These are phyloP conservation scores for Flexamia atlantica DNA, from an alignment of 2,888 invertebrate species.

Conservation along the genomic window DNA sequence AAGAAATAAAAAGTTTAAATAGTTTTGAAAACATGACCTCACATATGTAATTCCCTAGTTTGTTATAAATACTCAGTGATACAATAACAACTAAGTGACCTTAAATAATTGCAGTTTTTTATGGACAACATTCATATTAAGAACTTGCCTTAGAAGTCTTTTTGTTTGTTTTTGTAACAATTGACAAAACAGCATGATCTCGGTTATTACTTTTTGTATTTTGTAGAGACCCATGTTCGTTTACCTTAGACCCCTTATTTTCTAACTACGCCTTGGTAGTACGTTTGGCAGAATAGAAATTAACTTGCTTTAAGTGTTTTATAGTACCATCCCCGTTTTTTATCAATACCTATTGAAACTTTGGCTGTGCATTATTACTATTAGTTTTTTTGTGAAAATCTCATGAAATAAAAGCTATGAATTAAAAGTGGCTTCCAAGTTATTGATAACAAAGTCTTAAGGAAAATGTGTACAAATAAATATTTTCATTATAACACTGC, in stretches of 20 bases:
- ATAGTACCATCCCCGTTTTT: background rate
- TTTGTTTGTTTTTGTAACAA: background rate
- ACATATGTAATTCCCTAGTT: too few relatives aligned
- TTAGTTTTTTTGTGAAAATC: constrained; percentile 1
- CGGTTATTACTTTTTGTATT: background rate
- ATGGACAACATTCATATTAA: too few relatives aligned
- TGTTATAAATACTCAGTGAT: too few relatives aligned
- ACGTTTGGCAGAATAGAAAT: background rate
- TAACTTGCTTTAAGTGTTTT: constrained; percentile 16
- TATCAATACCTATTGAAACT: background rate
- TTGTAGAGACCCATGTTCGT: background rate
- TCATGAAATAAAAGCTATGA: background rate
- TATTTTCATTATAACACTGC: background rate
- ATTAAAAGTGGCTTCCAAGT: background rate
- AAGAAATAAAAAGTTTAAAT: too few relatives aligned
- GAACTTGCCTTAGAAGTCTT: background rate
- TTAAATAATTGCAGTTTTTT: background rate
- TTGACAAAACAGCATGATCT: background rate
- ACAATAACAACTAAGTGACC: background rate
- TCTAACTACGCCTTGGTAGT: constrained; percentile 24
- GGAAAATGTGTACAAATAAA: background rate
- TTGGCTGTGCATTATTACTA: background rate
- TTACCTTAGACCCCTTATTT: background rate
- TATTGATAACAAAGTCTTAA: background rate
- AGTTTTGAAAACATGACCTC: too few relatives aligned